These are phyloP conservation scores for Gerris lacustris DNA, from an alignment of 2,888 invertebrate genomes.

Conservation along the genomic window DNA sequence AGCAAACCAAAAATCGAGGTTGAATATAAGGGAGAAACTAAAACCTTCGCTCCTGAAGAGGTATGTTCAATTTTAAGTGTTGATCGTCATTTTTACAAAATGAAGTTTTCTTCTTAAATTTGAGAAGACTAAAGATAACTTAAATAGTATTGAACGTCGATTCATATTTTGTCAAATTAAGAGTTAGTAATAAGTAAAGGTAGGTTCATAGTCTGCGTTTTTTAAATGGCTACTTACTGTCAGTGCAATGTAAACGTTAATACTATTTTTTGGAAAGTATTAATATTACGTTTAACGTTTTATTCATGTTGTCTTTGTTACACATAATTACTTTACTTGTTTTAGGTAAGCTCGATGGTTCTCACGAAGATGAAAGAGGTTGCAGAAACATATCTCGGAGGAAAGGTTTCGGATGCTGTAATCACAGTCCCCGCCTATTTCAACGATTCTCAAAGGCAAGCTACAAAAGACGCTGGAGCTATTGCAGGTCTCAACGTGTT, in stretches of 20 bases:
- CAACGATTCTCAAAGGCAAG: constrained; percentile 52
- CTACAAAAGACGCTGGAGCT: constrained; percentile 56
- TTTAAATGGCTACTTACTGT: too few relatives aligned
- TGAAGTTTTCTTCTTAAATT: too few relatives aligned
- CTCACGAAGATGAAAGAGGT: constrained; percentile 52
- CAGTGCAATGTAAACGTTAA: too few relatives aligned
- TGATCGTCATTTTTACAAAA: too few relatives aligned
- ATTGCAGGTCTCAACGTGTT: constrained; percentile 54
- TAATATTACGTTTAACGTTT: too few relatives aligned
- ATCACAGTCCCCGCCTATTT: constrained; percentile 72
- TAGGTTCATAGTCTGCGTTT: too few relatives aligned
- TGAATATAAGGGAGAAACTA: constrained; percentile 51
- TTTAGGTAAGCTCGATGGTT: constrained; percentile 52
- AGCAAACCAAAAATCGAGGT: constrained; percentile 54
- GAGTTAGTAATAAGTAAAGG: too few relatives aligned
- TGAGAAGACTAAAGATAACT: too few relatives aligned
- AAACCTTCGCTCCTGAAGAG: constrained; percentile 53
- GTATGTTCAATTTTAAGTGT: constrained; percentile 31
- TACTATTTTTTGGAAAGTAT: too few relatives aligned
- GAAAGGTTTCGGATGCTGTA: constrained; percentile 55
- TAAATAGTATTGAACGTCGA: too few relatives aligned
- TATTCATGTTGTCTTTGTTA: too few relatives aligned
- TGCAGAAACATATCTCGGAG: constrained; percentile 58
- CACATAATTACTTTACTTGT: background rate
- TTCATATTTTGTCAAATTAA: too few relatives aligned